phyloP scores from a whole-genome alignment of 2,888 invertebrate genomes.

The Dicyrtoma fusca region DNA sequence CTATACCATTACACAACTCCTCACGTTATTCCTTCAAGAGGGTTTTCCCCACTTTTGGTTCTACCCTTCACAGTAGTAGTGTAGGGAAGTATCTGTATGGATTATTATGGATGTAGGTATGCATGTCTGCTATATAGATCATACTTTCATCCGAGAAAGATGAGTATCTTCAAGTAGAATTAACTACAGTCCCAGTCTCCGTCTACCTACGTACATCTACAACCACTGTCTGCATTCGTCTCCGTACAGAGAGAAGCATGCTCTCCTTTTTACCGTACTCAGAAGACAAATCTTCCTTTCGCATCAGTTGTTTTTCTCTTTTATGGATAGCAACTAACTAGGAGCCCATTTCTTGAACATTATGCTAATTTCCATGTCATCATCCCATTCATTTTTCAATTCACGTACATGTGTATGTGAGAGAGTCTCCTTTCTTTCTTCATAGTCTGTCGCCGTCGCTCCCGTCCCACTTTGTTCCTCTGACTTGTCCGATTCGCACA shows the following conservation, averaged over 20 bases:
- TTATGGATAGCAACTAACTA: conserved; percentile 17
- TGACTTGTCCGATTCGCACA: neutral
- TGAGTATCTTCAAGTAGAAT: too few species aligned
- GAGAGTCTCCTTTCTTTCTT: neutral
- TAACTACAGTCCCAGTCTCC: too few species aligned
- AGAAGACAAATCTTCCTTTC: conserved; percentile 4
- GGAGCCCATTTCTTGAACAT: conserved; percentile 18
- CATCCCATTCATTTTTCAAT: conserved; percentile 24
- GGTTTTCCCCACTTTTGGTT: too few species aligned
- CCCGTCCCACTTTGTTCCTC: neutral
- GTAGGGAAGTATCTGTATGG: too few species aligned
- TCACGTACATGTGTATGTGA: neutral
- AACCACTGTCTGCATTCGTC: too few species aligned
- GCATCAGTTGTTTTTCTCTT: conserved; percentile 12
- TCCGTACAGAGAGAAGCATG: neutral
- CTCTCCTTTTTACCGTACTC: neutral
- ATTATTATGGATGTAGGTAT: too few species aligned
- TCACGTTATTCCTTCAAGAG: too few species aligned
- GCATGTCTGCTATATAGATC: too few species aligned
- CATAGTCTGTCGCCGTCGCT: neutral
- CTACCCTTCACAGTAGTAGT: too few species aligned
- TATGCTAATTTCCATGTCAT: conserved; percentile 29
- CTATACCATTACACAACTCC: too few species aligned
- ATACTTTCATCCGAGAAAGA: too few species aligned
- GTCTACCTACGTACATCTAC: too few species aligned